phyloP scores from a whole-genome alignment of 2,888 invertebrate genomes.

The Ditylenchus weischeri region DNA sequence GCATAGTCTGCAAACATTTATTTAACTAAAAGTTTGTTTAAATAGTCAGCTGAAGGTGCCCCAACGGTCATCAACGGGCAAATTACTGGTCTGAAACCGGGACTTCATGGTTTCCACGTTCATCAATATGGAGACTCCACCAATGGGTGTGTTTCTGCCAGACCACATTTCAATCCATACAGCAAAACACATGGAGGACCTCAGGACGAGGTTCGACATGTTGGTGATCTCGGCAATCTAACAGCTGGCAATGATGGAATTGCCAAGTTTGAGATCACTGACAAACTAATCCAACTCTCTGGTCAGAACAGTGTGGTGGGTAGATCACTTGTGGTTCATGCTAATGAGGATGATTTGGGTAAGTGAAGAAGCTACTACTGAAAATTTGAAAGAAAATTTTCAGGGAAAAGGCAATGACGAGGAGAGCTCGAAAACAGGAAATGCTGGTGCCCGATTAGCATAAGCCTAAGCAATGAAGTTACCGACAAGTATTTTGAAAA shows the following conservation, averaged over 20 bases:
- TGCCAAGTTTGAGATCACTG: conserved; percentile 52
- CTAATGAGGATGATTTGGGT: conserved; percentile 57
- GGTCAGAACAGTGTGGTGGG: conserved; percentile 54
- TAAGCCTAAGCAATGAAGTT: too few relatives aligned
- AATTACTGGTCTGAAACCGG: conserved; percentile 53
- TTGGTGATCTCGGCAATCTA: conserved; percentile 58
- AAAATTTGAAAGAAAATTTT: conserved; percentile 11
- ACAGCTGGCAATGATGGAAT: conserved; percentile 53
- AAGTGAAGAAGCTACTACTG: neutral
- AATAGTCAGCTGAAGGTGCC: conserved; percentile 40
- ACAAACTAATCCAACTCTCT: conserved; percentile 45
- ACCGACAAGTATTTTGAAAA: too few relatives aligned
- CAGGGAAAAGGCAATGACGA: conserved; percentile 52
- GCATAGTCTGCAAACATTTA: neutral
- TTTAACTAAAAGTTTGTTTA: neutral
- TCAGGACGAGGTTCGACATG: conserved; percentile 55
- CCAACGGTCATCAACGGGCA: conserved; percentile 51
- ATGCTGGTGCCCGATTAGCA: conserved; percentile 59
- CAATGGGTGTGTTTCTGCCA: conserved; percentile 59
- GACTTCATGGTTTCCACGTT: conserved; percentile 58
- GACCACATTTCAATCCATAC: conserved; percentile 60
- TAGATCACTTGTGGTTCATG: conserved; percentile 58
- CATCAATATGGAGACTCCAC: conserved; percentile 58
- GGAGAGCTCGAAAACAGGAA: conserved; percentile 59
- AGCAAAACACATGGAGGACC: conserved; percentile 59